A percentile compares a stretch with the other conserved stretches of the same genome.
These are phyloP conservation scores for Ypsolopha scabrella DNA, from an alignment of 2,888 invertebrate genomes.

Conservation along the genomic window DNA sequence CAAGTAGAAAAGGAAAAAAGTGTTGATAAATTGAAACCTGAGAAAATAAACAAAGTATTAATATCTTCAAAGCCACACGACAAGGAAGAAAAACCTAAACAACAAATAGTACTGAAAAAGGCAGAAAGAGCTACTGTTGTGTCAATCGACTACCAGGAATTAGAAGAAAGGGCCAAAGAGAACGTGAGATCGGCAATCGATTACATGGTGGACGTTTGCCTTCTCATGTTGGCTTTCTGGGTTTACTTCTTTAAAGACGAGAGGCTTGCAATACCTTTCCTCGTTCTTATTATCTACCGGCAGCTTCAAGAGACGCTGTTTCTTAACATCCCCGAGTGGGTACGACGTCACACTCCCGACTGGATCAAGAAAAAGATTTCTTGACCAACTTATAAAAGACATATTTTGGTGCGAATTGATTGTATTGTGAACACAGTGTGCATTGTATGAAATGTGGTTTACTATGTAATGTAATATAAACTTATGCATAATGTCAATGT, in stretches of 20 bases:
- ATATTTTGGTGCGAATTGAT: slow-evolving; percentile 44
- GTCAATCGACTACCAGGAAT: slow-evolving; percentile 62
- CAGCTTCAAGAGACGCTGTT: slow-evolving; percentile 77
- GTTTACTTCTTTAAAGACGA: slow-evolving; percentile 85
- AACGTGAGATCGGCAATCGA: slow-evolving; percentile 78
- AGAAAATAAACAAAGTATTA: slow-evolving; percentile 17
- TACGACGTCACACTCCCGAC: slow-evolving; percentile 43
- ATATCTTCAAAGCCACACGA: slow-evolving; percentile 16
- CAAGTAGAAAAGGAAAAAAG: slow-evolving; percentile 15
- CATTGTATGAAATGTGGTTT: slow-evolving; percentile 33
- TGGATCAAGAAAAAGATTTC: slow-evolving; percentile 59
- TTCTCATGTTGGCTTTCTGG: slow-evolving; percentile 83
- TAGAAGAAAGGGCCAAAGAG: slow-evolving; percentile 73
- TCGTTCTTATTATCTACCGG: slow-evolving; percentile 81
- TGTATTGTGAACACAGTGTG: slow-evolving; percentile 50
- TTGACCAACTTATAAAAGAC: slow-evolving; percentile 52
- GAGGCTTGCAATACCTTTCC: slow-evolving; percentile 82
- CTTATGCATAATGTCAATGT: background rate
- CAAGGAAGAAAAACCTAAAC: slow-evolving; percentile 9
- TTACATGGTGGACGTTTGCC: slow-evolving; percentile 80
- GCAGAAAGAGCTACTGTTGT: slow-evolving; percentile 56
- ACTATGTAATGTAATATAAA: background rate
- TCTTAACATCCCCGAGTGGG: slow-evolving; percentile 71
- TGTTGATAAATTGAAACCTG: slow-evolving; percentile 10
- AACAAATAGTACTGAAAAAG: slow-evolving; percentile 45